Base-by-base conservation (phyloP, 2,888 invertebrate genomes). In the Brachyopa scutellaris region DNA sequence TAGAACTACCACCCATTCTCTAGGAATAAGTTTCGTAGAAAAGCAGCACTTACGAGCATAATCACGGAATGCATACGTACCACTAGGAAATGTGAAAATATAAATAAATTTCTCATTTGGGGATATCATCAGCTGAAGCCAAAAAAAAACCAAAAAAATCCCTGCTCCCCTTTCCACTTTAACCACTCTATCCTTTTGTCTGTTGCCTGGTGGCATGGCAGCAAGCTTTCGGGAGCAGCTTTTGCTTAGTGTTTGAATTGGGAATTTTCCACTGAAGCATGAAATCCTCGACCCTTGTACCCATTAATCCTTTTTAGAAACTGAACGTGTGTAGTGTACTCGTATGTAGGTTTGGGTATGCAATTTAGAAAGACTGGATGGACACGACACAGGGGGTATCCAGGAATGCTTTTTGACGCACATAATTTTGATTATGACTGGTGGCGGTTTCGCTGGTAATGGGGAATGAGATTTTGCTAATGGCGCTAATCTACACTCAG, bases 101-200 rank as follows among this genome's bases (percentile, higher is more conserved):
- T 76, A 76, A 80, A 80, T 80, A 76, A 80, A 80, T 80, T 69
- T 76, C 80, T 76, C 76, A 80, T 76, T 80, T 57, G 69, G 76
- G 80, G 59, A 80, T 80, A 64, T 57, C 53, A 55, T 57, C 74
- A 62, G 67, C 38, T 72, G 21, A 55, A 59, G 36, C 45, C 7
- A 23, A 72, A 66, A 23, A 72, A 66, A 72, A 67, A 23, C 55
- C 40, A 15, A 64, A 64, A 26, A 66, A 31, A 17, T 49, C 11
- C 64, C 21, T 4, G n/a, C 26, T 21, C 17, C 7, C 13, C 23
- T 33, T 23, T 9, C 5, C n/a, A 7, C 8, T 11, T 31, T 13
- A 31, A 55, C 9, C 26, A 9, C n/a, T 21, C 5, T 11, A 29
- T 62, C 17, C 42, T 23, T 11, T 13, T 11, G 36, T 36, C 11